phyloP scores from a whole-genome alignment of 2,113 vertebrate species.

The Platichthys flesus region DNA sequence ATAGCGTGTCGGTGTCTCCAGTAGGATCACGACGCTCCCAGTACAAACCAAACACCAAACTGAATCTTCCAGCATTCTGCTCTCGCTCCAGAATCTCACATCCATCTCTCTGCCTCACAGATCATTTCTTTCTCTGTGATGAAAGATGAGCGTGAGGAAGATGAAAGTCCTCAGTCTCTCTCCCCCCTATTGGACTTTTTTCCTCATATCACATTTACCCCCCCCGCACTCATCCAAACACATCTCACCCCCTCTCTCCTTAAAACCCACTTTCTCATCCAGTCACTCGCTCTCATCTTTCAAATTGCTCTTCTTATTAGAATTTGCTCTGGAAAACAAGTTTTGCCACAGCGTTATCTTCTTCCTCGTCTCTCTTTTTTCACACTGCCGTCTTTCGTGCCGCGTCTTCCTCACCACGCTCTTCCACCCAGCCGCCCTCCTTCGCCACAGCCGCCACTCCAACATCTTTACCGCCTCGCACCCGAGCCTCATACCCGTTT shows the following conservation, averaged over 20 bases:
- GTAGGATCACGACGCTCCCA: too few relatives aligned
- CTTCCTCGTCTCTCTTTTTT: neutral
- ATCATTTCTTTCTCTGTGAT: constrained; percentile 21
- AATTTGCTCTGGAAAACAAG: constrained; percentile 30
- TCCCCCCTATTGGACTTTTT: too few relatives aligned
- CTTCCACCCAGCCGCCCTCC: constrained; percentile 6
- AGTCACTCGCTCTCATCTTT: constrained; percentile 28
- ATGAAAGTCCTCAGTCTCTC: neutral
- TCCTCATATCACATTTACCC: too few relatives aligned
- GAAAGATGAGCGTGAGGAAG: constrained; percentile 19
- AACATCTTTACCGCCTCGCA: constrained; percentile 56
- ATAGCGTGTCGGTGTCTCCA: neutral
- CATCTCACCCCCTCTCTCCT: constrained; percentile 9
- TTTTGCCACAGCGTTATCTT: constrained; percentile 22
- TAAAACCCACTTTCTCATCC: constrained; percentile 28
- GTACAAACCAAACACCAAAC: neutral
- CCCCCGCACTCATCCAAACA: neutral
- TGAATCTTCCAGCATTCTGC: neutral
- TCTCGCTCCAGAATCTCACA: constrained; percentile 4
- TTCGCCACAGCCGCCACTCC: constrained; percentile 11
- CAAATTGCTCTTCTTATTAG: constrained; percentile 26
- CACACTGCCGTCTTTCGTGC: constrained; percentile 11
- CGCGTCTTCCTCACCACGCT: neutral
- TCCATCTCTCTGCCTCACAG: constrained; percentile 2
- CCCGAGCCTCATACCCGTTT: constrained; percentile 58